Conservation (phyloP, 2,888 invertebrate genomes). For the Abrostola tripartita region DNA sequence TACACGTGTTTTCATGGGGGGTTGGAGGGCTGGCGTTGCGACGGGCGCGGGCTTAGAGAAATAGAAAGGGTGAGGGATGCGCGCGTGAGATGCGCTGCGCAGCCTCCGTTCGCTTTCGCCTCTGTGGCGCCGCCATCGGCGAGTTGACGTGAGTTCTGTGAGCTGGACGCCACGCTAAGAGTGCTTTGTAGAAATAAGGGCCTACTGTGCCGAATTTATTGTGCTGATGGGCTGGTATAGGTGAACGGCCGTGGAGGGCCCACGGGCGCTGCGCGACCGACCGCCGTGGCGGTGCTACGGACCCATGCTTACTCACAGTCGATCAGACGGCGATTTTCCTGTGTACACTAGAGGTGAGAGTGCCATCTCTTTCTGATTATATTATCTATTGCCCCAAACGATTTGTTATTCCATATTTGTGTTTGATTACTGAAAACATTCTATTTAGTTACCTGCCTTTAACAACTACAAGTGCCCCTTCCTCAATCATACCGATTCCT, state of each 20-base stretch:
- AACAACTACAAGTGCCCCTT: background rate
- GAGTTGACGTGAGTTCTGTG: slow-evolving; percentile 74
- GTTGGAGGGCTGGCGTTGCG: slow-evolving; percentile 52
- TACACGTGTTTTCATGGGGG: slow-evolving; percentile 54
- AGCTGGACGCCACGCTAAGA: slow-evolving; percentile 71
- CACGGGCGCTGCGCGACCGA: slow-evolving; percentile 84
- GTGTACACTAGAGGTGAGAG: slow-evolving; percentile 93
- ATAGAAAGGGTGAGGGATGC: slow-evolving; percentile 80
- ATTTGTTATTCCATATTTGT: slow-evolving; percentile 69
- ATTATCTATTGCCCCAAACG: slow-evolving; percentile 39
- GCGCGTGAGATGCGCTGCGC: slow-evolving; percentile 84
- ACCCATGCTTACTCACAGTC: slow-evolving; percentile 94
- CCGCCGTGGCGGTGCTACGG: slow-evolving; percentile 90
- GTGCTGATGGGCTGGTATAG: slow-evolving; percentile 79
- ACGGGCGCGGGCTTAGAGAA: slow-evolving; percentile 59
- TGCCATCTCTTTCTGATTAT: slow-evolving; percentile 48
- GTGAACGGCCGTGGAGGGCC: slow-evolving; percentile 87
- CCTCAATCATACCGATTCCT: background rate
- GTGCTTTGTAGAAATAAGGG: slow-evolving; percentile 68
- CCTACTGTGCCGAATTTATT: slow-evolving; percentile 70
- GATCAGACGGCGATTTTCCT: slow-evolving; percentile 95
- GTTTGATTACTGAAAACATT: slow-evolving; percentile 9
- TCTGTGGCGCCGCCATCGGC: slow-evolving; percentile 81
- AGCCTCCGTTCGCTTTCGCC: slow-evolving; percentile 78
- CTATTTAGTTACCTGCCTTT: slow-evolving; percentile 6